Conservation (phyloP, 2,888 invertebrate genomes). For the Dicyrtomina minuta region DNA sequence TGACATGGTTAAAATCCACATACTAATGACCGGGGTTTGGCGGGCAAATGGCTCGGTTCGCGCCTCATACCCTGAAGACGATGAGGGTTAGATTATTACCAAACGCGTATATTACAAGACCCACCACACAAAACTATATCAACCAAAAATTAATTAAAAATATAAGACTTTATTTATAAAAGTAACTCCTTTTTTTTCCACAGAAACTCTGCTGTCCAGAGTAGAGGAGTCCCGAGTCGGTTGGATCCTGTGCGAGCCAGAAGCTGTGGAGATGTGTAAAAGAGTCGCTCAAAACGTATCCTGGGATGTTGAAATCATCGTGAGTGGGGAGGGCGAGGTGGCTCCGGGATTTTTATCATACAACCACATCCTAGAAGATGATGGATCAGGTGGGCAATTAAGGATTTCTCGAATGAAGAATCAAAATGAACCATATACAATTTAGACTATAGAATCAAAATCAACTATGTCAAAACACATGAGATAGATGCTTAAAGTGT, state of each 20-base stretch:
- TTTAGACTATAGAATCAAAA: no score
- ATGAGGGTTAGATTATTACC: no score
- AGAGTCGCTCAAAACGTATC: slow-evolving; percentile 42
- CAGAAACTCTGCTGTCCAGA: slow-evolving; percentile 41
- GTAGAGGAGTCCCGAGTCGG: slow-evolving; percentile 44
- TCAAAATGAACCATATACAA: no score
- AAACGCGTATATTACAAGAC: no score
- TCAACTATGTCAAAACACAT: no score
- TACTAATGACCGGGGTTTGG: slow-evolving; percentile 48
- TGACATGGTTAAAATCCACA: slow-evolving; percentile 44
- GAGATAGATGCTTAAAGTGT: no score
- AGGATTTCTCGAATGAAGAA: no score
- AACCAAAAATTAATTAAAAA: no score
- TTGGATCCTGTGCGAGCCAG: slow-evolving; percentile 51
- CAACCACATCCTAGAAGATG: slow-evolving; percentile 45
- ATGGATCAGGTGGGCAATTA: slow-evolving; percentile 47
- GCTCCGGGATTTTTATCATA: slow-evolving; percentile 47
- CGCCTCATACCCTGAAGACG: slow-evolving; percentile 48
- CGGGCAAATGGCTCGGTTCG: slow-evolving; percentile 46
- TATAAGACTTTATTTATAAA: no score
- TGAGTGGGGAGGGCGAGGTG: slow-evolving; percentile 38
- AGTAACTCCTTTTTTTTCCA: no score
- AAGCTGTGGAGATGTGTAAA: slow-evolving; percentile 42
- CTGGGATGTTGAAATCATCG: slow-evolving; percentile 51
- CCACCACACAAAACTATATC: no score